Evolutionary conservation across 2,797 vertebrate species (phyloP), one percentile per base, ranked within the genome.

Genomic region (Dendrocincla tyrannina): DNA sequence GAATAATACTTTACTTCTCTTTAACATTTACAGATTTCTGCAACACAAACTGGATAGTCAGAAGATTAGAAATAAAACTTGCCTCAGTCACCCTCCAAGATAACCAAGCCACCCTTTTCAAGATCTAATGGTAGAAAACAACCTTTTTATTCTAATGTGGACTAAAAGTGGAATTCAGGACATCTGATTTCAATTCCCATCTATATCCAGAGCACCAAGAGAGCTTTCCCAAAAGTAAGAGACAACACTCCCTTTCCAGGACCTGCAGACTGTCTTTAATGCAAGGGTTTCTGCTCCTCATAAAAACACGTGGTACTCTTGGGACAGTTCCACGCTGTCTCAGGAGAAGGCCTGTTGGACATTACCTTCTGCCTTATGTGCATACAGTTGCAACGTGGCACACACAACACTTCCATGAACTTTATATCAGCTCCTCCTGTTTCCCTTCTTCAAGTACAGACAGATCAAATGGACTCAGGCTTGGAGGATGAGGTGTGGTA

Each of bases 381-480:
- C 32, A 60, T 62, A 23, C 17, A 64, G 30, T 23, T 68, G 41
- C 41, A 87, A 63, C 0, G 0, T 2, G 2, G 27, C 1, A 0
- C 27, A 44, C 27, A 8, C 24, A 68, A 42, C 25, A 42, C 9
- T 62, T 66, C 3, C 1, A 1, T 49, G 25, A 78, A 25, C 7
- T 70, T 22, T 66, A 28, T 18, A 13, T 63, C 27, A 69, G 35
- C 39, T 68, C n/a, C 50, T 64, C 46, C 42, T 27, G 11, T 55
- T 67, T 53, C 28, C 18, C 17, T 69, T 60, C 25, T 41, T 75
- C 55, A 73, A 39, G 32, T 46, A 76, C 30, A 72, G 52, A 37
- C 33, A 69, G 13, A 39, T n/a, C 13, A 59, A 86, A 72, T 27
- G 55, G 47, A 17, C 5, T 30, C 20, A 30, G n/a, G 23, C 7